Base-by-base conservation (phyloP, 2,113 vertebrate genomes). In the Telmatochromis bifrenatus region DNA sequence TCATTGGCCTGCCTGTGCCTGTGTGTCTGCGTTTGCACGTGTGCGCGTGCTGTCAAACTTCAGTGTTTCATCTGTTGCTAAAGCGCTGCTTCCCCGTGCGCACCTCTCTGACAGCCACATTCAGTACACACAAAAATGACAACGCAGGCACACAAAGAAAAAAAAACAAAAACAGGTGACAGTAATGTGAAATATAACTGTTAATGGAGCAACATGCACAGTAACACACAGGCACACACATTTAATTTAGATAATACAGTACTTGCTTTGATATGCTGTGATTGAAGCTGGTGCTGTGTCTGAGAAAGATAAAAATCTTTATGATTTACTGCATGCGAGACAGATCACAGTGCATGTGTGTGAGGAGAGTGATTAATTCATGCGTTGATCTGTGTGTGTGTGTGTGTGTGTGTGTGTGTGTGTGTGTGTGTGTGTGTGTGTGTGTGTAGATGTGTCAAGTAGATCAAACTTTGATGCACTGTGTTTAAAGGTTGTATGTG, bases 41-140 rank as follows among this genome's bases (percentile, higher is more conserved):
- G 62, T 19, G 54, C 54, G 13, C 19, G 39, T 55, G 89, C 88
- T 95, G 94, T 95, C 95, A 96, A 95, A 91, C 91, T 90, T 83
- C 84, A 83, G 79, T 83, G 93, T 95, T 95, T 95, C 91, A 95
- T 95, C 91, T 94, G 91, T 89, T 90, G 90, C 88, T 90, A 93
- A 93, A 94, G 92, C 93, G 89, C 91, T 85, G 85, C 90, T 93
- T 93, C 89, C 87, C 88, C 81, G 75, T 84, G 87, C 93, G 90
- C 88, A 89, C 87, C 84, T 81, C 87, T 83, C 92, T 93, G 95
- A 94, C 94, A 95, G 91, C 88, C 85, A 53, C 45, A 70, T 81
- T 91, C 89, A 80, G 37, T 51, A 73, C 77, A 84, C 80, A 84
- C 47, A 37, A 51, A 81, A 55, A 60, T 45, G 26, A 79, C 45